Evolutionary conservation across 2,113 vertebrate species (phyloP).

Genomic region (Laticauda laticaudata): DNA sequence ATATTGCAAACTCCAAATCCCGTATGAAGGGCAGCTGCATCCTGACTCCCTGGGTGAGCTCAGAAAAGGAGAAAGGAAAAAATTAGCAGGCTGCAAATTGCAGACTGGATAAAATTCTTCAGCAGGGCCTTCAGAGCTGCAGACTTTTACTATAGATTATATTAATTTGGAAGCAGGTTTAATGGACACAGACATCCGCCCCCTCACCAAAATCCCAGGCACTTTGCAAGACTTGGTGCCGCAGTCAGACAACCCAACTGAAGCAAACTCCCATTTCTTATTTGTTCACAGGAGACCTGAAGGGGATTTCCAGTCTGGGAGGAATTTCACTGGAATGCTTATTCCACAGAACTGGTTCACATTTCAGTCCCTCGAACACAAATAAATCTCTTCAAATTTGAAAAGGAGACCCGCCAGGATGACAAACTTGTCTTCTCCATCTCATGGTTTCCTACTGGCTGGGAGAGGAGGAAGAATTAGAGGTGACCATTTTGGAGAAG

Average conservation of each 20-base stretch:
- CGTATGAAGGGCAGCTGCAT: no score
- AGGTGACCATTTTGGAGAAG: background rate
- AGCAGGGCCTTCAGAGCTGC: background rate
- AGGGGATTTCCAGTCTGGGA: background rate
- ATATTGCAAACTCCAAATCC: background rate
- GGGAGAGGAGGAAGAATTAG: background rate
- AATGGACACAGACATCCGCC: background rate
- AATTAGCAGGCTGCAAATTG: background rate
- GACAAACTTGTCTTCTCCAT: background rate
- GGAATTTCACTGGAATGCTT: background rate
- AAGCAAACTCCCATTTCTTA: background rate
- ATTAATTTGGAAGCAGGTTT: background rate
- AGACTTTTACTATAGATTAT: background rate
- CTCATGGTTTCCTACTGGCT: accelerated
- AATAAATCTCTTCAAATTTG: background rate
- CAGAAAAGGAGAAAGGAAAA: no score
- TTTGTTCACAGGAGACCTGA: background rate
- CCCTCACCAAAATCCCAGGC: background rate
- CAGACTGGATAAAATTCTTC: background rate
- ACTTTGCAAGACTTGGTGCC: background rate
- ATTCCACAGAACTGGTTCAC: background rate
- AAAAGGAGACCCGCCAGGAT: background rate
- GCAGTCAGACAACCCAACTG: background rate
- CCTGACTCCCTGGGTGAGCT: background rate
- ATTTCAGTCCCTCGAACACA: background rate